phyloP scores from a whole-genome alignment of 2,797 vertebrate species.

The Amblyraja radiata region DNA sequence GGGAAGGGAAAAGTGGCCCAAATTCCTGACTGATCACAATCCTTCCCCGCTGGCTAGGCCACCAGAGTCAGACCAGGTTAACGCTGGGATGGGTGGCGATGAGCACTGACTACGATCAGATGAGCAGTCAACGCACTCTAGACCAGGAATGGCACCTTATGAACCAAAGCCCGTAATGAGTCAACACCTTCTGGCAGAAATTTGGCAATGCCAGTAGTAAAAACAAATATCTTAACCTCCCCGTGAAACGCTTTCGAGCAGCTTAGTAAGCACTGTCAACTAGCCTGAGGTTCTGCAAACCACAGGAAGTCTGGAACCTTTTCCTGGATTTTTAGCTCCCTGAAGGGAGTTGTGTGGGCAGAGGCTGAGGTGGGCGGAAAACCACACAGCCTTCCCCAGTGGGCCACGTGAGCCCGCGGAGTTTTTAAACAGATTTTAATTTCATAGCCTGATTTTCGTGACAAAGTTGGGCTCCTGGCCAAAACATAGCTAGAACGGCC shows the following conservation, averaged over 20 bases:
- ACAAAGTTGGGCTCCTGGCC: neutral
- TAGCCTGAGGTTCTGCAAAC: neutral
- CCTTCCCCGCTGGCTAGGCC: neutral
- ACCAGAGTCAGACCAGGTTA: neutral
- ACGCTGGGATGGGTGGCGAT: neutral
- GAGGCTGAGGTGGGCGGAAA: neutral
- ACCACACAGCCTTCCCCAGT: neutral
- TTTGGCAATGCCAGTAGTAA: neutral
- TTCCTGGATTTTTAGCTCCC: neutral
- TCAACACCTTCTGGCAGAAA: neutral
- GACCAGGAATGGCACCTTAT: neutral
- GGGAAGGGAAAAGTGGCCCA: conserved; percentile 16
- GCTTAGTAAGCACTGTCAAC: neutral
- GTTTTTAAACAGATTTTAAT: too few relatives aligned
- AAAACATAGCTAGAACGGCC: neutral
- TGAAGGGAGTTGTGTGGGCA: neutral
- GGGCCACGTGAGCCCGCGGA: too few relatives aligned
- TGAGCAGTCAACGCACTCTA: neutral
- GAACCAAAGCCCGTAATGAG: neutral
- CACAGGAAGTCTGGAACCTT: neutral
- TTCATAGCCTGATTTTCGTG: neutral
- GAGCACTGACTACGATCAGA: neutral
- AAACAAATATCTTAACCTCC: neutral
- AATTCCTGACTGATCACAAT: neutral
- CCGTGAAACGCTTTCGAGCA: neutral